Evolutionary conservation across 2,888 invertebrate genomes (phyloP).

Genomic region (Ophioninae sp.): DNA sequence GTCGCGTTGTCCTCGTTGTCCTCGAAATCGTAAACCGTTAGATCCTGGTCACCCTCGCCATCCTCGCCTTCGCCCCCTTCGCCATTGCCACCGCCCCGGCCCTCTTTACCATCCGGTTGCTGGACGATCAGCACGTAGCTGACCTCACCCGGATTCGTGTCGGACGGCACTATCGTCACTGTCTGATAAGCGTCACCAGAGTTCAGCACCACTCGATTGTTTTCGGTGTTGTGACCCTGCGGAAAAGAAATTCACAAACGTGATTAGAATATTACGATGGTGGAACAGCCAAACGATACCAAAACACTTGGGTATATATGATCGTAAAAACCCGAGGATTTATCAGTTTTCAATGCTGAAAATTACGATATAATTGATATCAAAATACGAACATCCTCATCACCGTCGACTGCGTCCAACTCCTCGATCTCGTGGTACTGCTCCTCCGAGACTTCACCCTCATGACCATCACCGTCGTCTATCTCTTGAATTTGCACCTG

Average conservation of each 20-base stretch:
- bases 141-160: conserved; percentile 89
- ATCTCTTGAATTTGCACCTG: conserved; percentile 83
- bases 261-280: neutral
- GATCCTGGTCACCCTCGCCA: conserved; percentile 81
- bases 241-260: neutral
- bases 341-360: neutral
- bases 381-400: conserved; percentile 79
- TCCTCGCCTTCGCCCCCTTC: conserved; percentile 81
- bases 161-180: conserved; percentile 92
- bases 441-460: conserved; percentile 79
- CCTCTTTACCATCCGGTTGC: conserved; percentile 85
- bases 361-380: neutral
- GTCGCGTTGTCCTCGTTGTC: conserved; percentile 81
- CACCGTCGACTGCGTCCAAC: conserved; percentile 82
- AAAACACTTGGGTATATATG: too few relatives aligned
- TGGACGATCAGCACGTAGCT: conserved; percentile 94
- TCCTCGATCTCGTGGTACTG: conserved; percentile 81
- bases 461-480: conserved; percentile 76
- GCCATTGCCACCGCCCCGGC: conserved; percentile 80
- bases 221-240: conserved; percentile 73
- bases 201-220: conserved; percentile 83
- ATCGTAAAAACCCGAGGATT: neutral
- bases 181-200: conserved; percentile 88
- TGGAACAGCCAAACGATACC: neutral
- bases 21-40: conserved; percentile 79